Evolutionary conservation across 2,888 invertebrate species (phyloP).

Genomic region (Spilarctia lutea): DNA sequence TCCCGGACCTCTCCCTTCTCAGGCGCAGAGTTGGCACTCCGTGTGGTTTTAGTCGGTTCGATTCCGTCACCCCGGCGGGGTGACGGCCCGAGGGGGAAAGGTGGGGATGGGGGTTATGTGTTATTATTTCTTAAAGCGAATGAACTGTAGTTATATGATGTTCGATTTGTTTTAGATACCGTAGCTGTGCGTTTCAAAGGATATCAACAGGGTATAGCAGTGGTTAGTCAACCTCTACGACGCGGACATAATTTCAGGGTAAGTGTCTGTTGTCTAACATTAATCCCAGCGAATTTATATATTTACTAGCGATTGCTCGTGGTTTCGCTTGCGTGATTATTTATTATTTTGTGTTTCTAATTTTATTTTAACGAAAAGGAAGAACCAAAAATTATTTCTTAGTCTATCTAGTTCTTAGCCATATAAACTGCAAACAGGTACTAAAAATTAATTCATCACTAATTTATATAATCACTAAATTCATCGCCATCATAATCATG

Average conservation of each 20-base stretch:
- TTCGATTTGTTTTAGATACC: conserved; percentile 67
- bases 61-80: too few relatives aligned
- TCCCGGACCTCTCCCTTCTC: too few relatives aligned
- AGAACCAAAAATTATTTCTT: neutral
- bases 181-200: conserved; percentile 92
- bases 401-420: neutral
- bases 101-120: too few relatives aligned
- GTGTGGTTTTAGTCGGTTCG: too few relatives aligned
- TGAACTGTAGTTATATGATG: neutral
- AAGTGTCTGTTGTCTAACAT: conserved; percentile 47
- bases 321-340: neutral
- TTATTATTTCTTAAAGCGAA: neutral
- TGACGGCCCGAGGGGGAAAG: too few relatives aligned
- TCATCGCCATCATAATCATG: too few relatives aligned
- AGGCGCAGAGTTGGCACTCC: too few relatives aligned
- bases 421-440: neutral
- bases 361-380: neutral
- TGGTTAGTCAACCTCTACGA: conserved; percentile 88
- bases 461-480: too few relatives aligned
- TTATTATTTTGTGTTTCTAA: neutral
- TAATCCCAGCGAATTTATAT: neutral
- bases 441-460: neutral
- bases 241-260: conserved; percentile 91
- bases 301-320: neutral
- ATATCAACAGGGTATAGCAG: conserved; percentile 93